Base-by-base conservation (phyloP, 2,797 vertebrate species). In the Huso huso region DNA sequence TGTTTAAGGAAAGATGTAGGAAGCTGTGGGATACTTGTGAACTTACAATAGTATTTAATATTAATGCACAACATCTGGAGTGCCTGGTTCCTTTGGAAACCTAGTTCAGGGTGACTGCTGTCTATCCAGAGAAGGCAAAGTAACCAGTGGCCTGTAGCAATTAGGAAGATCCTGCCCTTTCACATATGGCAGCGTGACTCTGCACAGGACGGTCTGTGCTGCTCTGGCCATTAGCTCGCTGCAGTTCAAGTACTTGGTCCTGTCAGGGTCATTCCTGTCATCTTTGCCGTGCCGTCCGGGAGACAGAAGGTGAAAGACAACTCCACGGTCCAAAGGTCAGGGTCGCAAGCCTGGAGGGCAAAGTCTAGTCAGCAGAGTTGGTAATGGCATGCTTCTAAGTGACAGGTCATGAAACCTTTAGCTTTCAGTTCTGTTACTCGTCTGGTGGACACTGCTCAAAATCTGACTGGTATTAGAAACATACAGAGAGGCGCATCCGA, bases 301-400 rank as follows among this genome's bases (percentile, higher is more conserved):
- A 73, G 69, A 66, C 78, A 80, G 79, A 74, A 82, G 77, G 70
- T 73, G 67, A 11, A 74, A 73, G 70, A 65, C 59, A 57, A 71
- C 65, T 3, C 48, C 70, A 58, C 63, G 51, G 78, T 77, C 80
- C 74, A 80, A 72, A 82, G 83, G 79, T 83, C 66, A 79, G 64
- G 51, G 70, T 63, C 67, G 51, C 53, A 69, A 73, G 64, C 72
- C 69, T 75, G 77, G 65, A n/a, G 71, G 68, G 70, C 71, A 73
- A 72, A 71, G 68, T 60, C 62, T 62, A 10, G 64, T 64, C 76
- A 64, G 68, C 76, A 10, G 52, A 9, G n/a, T 37, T 37, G 23
- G 4, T 53, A 49, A 48, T 57, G 49, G 60, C 49, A 18, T 18
- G 50, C 63, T 37, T 4, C 67, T 58, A 52, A 69, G 62, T 69